Conservation (phyloP, 1,140 invertebrate species). For the Zaprionus gabonicus region DNA sequence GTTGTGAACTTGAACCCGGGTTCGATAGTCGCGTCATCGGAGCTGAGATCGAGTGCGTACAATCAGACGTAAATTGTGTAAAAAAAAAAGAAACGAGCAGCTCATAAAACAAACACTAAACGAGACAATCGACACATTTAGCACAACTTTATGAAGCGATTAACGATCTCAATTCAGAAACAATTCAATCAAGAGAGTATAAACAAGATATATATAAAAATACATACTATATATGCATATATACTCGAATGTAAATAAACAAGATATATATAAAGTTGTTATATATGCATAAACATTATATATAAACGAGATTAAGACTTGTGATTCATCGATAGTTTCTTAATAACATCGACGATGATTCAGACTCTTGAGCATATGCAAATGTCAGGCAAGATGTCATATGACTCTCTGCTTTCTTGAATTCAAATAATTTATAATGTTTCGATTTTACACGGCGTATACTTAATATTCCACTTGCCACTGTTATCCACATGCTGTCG, state of each 20-base stretch:
- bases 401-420: conserved; percentile 33
- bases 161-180: background rate
- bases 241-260: background rate
- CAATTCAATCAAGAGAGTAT: background rate
- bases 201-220: background rate
- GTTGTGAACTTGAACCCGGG: conserved; percentile 70
- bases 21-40: conserved; percentile 52
- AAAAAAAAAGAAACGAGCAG: conserved; percentile 4
- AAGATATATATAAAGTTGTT: too few species aligned
- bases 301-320: background rate
- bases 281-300: background rate
- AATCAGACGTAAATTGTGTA: conserved; percentile 4
- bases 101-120: conserved; percentile 63
- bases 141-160: background rate
- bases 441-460: conserved; percentile 13
- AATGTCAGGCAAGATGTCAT: conserved; percentile 5
- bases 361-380: conserved; percentile 24
- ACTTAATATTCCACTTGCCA: conserved; percentile 64
- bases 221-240: background rate
- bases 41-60: conserved; percentile 21
- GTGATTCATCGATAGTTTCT: conserved; percentile 15
- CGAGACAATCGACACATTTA: conserved; percentile 19
- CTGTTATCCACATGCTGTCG: conserved; percentile 37
- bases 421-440: conserved; percentile 18
- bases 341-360: background rate